phyloP scores from a whole-genome alignment of 1,140 invertebrate species.

The Anoplolepis gracilipes region DNA sequence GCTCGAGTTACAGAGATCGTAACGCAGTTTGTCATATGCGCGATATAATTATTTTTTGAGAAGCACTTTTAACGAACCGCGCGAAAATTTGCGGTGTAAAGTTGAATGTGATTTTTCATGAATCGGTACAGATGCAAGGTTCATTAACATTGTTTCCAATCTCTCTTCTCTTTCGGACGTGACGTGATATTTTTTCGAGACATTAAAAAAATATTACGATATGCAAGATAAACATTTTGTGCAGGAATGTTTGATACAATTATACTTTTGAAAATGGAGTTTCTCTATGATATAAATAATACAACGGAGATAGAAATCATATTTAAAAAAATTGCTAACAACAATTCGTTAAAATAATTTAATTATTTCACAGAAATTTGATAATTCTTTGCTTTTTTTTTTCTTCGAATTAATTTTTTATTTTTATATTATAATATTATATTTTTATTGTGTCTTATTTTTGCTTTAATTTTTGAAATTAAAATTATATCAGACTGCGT shows the following conservation, averaged over 20 bases:
- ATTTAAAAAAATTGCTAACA: neutral
- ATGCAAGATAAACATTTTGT: neutral
- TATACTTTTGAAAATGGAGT: neutral
- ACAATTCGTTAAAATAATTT: neutral
- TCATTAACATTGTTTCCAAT: neutral
- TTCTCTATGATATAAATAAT: neutral
- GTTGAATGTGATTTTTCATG: conserved; percentile 28
- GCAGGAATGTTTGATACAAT: neutral
- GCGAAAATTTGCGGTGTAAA: conserved; percentile 16
- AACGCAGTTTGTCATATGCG: neutral
- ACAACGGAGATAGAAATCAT: neutral
- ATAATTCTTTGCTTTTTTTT: neutral
- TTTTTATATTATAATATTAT: no score
- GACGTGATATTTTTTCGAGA: neutral
- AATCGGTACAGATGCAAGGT: neutral
- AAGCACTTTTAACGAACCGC: conserved; percentile 14
- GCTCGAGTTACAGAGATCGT: neutral
- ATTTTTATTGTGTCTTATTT: no score
- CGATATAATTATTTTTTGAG: conserved; percentile 34
- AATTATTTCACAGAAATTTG: neutral
- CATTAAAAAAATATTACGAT: neutral
- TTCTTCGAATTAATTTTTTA: neutral
- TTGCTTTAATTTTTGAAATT: conserved; percentile 6
- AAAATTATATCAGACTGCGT: neutral
- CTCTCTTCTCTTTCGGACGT: neutral